These are phyloP conservation scores for Liodrosophila aerea DNA, from an alignment of 2,888 invertebrate species.

Conservation along the genomic window DNA sequence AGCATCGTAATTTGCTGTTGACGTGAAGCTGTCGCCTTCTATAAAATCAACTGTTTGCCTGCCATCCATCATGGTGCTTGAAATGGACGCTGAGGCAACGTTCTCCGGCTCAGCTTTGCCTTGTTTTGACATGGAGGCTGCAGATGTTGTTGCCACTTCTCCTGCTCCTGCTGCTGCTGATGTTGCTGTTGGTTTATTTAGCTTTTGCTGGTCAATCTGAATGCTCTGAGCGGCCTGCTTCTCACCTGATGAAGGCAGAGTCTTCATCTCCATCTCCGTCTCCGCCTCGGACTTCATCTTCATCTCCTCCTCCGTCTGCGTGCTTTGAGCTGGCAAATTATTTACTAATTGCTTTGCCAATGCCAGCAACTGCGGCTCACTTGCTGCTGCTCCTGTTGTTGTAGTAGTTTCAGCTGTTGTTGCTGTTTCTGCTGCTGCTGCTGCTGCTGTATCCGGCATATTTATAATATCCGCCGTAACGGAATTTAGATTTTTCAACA, in stretches of 20 bases:
- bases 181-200: constrained; percentile 31
- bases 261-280: background rate
- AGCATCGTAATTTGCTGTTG: constrained; percentile 69
- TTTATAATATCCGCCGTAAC: constrained; percentile 73
- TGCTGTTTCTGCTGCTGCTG: constrained; percentile 13
- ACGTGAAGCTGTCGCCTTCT: constrained; percentile 75
- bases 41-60: constrained; percentile 75
- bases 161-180: constrained; percentile 14
- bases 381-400: constrained; percentile 18
- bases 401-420: constrained; percentile 20
- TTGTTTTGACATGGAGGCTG: constrained; percentile 67
- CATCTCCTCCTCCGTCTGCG: constrained; percentile 22
- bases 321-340: constrained; percentile 60
- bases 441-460: constrained; percentile 55
- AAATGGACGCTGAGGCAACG: constrained; percentile 29
- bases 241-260: constrained; percentile 59
- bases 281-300: background rate
- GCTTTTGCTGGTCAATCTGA: constrained; percentile 52
- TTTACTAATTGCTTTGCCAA: constrained; percentile 68
- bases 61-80: constrained; percentile 72
- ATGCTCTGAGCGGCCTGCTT: constrained; percentile 48
- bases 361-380: constrained; percentile 20
- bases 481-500: constrained; percentile 69
- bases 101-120: constrained; percentile 27
- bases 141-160: constrained; percentile 30